These are phyloP conservation scores for Hemitrygon akajei DNA, from an alignment of 2,797 vertebrate genomes.

Conservation along the genomic window DNA sequence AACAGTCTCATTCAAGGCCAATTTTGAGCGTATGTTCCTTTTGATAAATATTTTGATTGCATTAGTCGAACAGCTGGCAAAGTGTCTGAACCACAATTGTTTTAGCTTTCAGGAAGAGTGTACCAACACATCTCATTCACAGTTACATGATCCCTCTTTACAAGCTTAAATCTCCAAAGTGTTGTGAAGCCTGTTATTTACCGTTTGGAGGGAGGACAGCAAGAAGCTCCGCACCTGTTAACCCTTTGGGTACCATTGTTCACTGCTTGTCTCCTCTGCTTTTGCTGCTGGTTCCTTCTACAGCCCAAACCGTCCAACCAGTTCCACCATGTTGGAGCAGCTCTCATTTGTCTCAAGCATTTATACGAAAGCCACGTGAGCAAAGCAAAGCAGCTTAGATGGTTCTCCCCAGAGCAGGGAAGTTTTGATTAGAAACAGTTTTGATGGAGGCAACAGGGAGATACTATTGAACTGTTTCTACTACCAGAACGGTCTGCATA, in stretches of 20 bases:
- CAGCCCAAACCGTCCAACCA: not conserved
- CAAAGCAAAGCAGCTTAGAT: not conserved
- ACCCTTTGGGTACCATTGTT: not conserved
- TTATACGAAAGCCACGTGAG: not conserved
- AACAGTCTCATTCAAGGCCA: conserved; percentile 30
- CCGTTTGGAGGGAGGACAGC: too few species aligned
- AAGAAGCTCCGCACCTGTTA: not conserved
- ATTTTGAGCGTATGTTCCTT: conserved; percentile 18
- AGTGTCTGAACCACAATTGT: conserved; percentile 29
- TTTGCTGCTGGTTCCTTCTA: not conserved
- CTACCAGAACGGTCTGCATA: not conserved
- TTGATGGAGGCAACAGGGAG: not conserved
- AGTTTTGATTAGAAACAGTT: not conserved
- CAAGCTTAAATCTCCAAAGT: conserved; percentile 1
- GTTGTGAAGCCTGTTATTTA: not conserved
- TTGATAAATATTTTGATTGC: conserved; percentile 32
- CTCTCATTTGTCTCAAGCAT: not conserved
- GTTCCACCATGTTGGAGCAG: not conserved
- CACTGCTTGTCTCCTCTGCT: not conserved
- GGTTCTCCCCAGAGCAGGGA: not conserved
- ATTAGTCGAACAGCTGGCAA: conserved; percentile 9
- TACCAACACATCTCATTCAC: conserved; percentile 15
- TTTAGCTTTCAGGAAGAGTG: conserved; percentile 1
- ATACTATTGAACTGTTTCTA: not conserved
- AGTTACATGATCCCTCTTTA: conserved; percentile 9